Conservation (phyloP, 2,113 vertebrate species). For the Forbesichthys papilliferus region DNA sequence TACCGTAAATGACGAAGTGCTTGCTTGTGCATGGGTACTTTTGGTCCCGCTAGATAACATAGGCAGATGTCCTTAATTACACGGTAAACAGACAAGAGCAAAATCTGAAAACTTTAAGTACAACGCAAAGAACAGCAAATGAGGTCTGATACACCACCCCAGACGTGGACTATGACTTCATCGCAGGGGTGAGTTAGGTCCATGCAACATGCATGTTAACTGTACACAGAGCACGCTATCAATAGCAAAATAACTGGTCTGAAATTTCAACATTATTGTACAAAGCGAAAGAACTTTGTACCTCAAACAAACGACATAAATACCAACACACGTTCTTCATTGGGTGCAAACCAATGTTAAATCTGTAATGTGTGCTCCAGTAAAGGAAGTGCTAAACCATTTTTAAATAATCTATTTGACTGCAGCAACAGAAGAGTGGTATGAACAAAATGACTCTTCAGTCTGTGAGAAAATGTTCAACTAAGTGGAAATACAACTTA, state of each 20-base stretch:
- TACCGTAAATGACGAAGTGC: slow-evolving; percentile 7
- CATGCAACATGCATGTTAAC: slow-evolving; percentile 62
- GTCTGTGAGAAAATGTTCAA: not conserved
- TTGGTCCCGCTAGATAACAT: not conserved
- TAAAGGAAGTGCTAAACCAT: not conserved
- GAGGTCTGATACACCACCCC: slow-evolving; percentile 31
- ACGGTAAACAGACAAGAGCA: slow-evolving; percentile 16
- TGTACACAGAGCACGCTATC: slow-evolving; percentile 6
- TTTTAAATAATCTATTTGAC: not conserved
- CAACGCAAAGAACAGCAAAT: slow-evolving; percentile 24
- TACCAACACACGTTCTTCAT: too few relatives aligned
- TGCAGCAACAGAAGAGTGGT: not conserved
- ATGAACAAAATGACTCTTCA: not conserved
- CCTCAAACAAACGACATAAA: slow-evolving; percentile 22
- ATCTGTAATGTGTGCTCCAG: not conserved
- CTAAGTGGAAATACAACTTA: not conserved
- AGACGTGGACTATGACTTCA: slow-evolving; percentile 23
- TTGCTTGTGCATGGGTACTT: slow-evolving; percentile 8
- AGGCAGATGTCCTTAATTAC: slow-evolving; percentile 15
- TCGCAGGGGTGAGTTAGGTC: slow-evolving; percentile 22
- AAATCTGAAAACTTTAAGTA: slow-evolving; percentile 39
- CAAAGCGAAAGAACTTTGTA: not conserved
- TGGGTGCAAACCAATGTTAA: not conserved
- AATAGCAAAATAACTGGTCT: not conserved
- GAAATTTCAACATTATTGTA: slow-evolving; percentile 1